Evolutionary conservation across 1,140 invertebrate genomes (phyloP).

Genomic region (Lutraria rhynchaena): DNA sequence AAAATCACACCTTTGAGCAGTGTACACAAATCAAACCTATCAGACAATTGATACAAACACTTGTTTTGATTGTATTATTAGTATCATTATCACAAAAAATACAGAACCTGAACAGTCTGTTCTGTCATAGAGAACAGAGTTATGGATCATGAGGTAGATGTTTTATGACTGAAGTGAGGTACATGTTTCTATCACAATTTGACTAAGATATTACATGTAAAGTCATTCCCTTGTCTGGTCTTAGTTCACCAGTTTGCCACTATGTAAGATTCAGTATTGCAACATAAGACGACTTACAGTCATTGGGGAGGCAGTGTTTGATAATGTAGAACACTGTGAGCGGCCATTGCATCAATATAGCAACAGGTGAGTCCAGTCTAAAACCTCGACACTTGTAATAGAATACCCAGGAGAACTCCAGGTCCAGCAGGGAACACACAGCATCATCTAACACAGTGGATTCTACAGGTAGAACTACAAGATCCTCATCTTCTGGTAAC

Average conservation of each 20-base stretch:
- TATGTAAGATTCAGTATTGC: not conserved
- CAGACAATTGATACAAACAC: too few species aligned
- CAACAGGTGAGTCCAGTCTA: slow-evolving; percentile 66
- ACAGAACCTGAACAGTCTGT: too few species aligned
- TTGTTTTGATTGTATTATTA: too few species aligned
- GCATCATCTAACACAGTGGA: slow-evolving; percentile 24
- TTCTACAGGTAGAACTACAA: slow-evolving; percentile 51
- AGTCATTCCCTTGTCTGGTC: not conserved
- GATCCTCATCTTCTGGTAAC: slow-evolving; percentile 1
- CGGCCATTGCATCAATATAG: slow-evolving; percentile 68
- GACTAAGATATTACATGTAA: not conserved
- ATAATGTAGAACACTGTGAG: slow-evolving; percentile 69
- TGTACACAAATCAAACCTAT: too few species aligned
- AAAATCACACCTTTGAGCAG: too few species aligned
- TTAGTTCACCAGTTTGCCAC: not conserved
- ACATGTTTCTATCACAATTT: too few species aligned
- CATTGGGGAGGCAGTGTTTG: slow-evolving; percentile 54
- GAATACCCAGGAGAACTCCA: slow-evolving; percentile 48
- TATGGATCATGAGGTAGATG: too few species aligned
- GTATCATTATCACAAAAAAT: too few species aligned
- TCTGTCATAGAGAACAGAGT: too few species aligned
- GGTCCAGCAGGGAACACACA: not conserved
- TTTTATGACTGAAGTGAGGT: too few species aligned
- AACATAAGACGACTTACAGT: slow-evolving; percentile 53
- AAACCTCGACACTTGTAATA: slow-evolving; percentile 69